Percentiles rank a stretch among this genome's conserved stretches.
These are phyloP conservation scores for Psammodynastes pulverulentus DNA, from an alignment of 2,113 vertebrate species.

Conservation along the genomic window DNA sequence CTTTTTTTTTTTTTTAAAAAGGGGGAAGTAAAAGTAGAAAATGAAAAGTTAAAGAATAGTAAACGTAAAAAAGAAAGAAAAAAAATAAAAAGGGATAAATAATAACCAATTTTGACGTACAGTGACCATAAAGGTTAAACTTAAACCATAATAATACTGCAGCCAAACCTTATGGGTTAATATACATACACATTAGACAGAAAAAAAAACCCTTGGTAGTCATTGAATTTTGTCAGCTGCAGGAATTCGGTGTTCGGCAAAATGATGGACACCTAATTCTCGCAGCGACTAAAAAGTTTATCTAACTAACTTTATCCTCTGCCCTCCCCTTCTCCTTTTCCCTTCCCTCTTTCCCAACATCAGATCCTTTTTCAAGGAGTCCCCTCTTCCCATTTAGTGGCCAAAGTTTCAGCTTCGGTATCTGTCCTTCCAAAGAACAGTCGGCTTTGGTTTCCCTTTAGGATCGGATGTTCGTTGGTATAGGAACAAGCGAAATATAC, in stretches of 20 bases:
- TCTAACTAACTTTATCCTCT: background rate
- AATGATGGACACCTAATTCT: background rate
- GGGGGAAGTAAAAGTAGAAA: too few species aligned
- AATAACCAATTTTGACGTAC: too few species aligned
- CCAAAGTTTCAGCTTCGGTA: background rate
- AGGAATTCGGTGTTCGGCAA: background rate
- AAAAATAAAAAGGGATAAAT: too few species aligned
- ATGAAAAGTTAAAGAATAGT: too few species aligned
- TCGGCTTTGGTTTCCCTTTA: background rate
- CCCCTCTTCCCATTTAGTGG: background rate
- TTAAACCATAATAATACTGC: background rate
- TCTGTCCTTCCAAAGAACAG: background rate
- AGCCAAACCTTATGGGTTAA: background rate
- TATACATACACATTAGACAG: background rate
- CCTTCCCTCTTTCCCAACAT: background rate
- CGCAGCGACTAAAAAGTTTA: background rate
- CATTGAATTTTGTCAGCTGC: background rate
- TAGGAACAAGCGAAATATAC: background rate
- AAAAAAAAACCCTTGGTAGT: background rate
- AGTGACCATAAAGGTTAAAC: too few species aligned
- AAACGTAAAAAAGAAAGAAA: too few species aligned
- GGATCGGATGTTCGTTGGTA: background rate
- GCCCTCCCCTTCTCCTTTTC: background rate
- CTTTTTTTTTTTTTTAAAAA: too few species aligned
- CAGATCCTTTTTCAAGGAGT: background rate